Evolutionary conservation across 2,797 vertebrate genomes (phyloP), one percentile per base, ranked within the genome.

Genomic region (Catharus ustulatus): DNA sequence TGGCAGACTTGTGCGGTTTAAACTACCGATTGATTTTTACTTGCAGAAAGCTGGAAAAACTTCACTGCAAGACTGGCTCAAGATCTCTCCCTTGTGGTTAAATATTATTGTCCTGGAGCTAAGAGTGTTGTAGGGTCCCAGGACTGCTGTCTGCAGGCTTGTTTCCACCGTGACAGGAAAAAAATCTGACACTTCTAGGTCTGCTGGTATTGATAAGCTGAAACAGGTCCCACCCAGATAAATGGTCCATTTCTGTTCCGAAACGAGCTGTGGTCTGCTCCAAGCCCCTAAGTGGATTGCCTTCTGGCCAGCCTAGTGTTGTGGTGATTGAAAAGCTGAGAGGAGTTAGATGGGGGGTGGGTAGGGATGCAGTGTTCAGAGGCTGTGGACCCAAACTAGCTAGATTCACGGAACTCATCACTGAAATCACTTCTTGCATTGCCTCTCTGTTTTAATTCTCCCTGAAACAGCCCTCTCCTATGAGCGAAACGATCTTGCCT

Each of bases 381-480:
- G 91, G 74, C 74, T 84, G 30, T 38, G 93, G 75, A 82, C 87
- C 96, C 92, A 97, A 97, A 98, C 96, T 97, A 97, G 97, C 96
- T 86, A 94, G 97, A 97, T 97, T 97, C 95, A 76, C 91, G 10
- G 89, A 94, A 94, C 90, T 97, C 95, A 95, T 96, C 96, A 96
- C 84, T 73, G 79, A 96, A 96, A 95, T 97, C 61, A 83, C 95
- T 96, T 97, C 96, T 97, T 92, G 87, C 38, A 26, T 75, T 95
- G 89, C 94, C 93, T 94, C 95, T 97, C 96, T 97, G 97, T 94
- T 98, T 97, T 99, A 98, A 98, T 98, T 98, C 98, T 98, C 98
- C 98, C 98, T 96, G 75, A 96, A 96, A 93, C 95, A 96, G 95
- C 96, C 94, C 86, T 95, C 98, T 98, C 98, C 96, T 86, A 58